Conservation (phyloP, 2,888 invertebrate species). For the Priocnemis perturbator region DNA sequence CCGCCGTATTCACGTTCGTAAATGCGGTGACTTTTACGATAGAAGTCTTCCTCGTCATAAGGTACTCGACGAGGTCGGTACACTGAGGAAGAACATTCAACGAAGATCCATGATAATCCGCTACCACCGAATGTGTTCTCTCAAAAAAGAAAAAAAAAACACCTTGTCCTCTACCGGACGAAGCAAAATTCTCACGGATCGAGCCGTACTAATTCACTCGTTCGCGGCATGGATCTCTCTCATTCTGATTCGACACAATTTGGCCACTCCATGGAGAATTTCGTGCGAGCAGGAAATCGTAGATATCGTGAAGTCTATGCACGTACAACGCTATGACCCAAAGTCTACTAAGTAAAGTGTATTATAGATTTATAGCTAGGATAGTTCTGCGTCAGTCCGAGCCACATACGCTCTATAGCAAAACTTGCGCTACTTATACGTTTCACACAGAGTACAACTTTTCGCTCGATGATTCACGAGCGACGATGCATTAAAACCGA, state of each 20-base stretch:
- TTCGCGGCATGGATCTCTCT: background rate
- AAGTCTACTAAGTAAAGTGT: constrained; percentile 55
- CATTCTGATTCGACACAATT: no score
- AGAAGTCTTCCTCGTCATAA: constrained; percentile 81
- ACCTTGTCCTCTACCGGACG: background rate
- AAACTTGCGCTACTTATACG: no score
- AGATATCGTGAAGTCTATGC: background rate
- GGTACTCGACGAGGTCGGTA: constrained; percentile 59
- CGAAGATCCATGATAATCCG: background rate
- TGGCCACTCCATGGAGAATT: no score
- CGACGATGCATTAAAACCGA: no score
- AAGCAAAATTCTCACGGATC: constrained; percentile 1
- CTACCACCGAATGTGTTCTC: constrained; percentile 45
- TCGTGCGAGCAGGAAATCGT: background rate
- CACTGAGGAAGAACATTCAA: background rate
- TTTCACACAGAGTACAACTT: no score
- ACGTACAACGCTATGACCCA: constrained; percentile 62
- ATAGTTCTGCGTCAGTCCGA: background rate
- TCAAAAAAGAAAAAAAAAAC: background rate
- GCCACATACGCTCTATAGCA: background rate
- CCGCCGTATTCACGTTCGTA: constrained; percentile 80
- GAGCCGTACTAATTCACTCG: background rate
- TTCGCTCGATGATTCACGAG: no score
- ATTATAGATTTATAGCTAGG: constrained; percentile 17
- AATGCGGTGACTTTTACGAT: constrained; percentile 79